phyloP scores from a whole-genome alignment of 1,140 invertebrate species.

The Drosophila willistoni region DNA sequence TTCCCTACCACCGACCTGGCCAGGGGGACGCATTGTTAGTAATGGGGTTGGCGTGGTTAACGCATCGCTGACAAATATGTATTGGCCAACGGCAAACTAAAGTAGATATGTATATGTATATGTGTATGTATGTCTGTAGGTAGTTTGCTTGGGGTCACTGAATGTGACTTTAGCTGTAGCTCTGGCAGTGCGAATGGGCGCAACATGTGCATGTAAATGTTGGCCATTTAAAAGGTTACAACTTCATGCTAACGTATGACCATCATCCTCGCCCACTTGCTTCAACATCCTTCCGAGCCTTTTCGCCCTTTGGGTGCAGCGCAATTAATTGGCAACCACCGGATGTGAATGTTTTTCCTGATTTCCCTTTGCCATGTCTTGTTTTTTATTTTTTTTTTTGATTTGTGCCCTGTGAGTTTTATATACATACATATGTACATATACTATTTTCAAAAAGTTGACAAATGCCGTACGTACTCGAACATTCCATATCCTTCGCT shows the following conservation, averaged over 20 bases:
- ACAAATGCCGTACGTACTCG: constrained; percentile 34
- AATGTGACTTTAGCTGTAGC: not conserved
- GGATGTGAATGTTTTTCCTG: constrained; percentile 53
- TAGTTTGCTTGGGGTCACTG: not conserved
- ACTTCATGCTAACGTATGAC: constrained; percentile 4
- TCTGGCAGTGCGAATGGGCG: too few species aligned
- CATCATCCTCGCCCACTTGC: constrained; percentile 3
- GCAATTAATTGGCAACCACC: constrained; percentile 57
- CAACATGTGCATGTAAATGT: constrained; percentile 38
- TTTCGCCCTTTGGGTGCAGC: constrained; percentile 38
- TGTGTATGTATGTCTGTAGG: not conserved
- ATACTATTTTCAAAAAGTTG: constrained; percentile 52
- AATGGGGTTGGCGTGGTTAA: constrained; percentile 22
- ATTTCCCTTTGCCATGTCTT: constrained; percentile 34
- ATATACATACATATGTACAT: constrained; percentile 26
- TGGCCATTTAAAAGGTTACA: constrained; percentile 51
- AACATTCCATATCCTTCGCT: constrained; percentile 31
- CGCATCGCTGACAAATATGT: constrained; percentile 34
- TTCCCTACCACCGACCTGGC: not conserved
- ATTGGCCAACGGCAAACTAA: constrained; percentile 22
- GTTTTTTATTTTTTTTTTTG: not conserved
- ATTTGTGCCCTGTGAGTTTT: not conserved
- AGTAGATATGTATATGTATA: not conserved
- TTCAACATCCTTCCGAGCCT: constrained; percentile 18
- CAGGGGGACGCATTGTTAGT: not conserved